Conservation (phyloP, 2,113 vertebrate genomes). For the Bambusicola thoracicus region DNA sequence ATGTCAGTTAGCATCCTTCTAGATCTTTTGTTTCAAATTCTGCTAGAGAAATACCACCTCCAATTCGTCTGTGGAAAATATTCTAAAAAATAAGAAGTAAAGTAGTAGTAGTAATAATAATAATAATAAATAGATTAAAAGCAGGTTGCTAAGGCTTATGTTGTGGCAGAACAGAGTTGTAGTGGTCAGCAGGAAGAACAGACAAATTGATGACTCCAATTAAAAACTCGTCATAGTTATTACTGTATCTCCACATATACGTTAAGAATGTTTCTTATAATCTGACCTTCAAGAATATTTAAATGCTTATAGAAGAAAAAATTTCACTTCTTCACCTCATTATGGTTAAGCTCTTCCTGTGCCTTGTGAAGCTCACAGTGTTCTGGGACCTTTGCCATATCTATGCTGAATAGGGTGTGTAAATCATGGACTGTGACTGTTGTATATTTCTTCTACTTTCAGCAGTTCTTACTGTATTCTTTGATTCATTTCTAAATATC, state of each 20-base stretch:
- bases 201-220: background rate
- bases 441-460: background rate
- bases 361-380: background rate
- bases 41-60: background rate
- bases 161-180: background rate
- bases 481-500: background rate
- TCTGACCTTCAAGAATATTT: background rate
- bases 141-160: background rate
- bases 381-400: slow-evolving; percentile 31
- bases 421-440: background rate
- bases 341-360: background rate
- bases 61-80: background rate
- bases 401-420: background rate
- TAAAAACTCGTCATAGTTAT: background rate
- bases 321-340: background rate
- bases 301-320: background rate
- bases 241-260: background rate
- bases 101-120: background rate
- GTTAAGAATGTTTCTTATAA: background rate
- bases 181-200: background rate
- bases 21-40: background rate
- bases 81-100: background rate
- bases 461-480: background rate
- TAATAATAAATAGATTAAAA: background rate
- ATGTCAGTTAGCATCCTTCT: background rate